Evolutionary conservation across 1,140 invertebrate species (phyloP), one percentile per base, ranked within the genome.

Genomic region (Dinoponera quadriceps): DNA sequence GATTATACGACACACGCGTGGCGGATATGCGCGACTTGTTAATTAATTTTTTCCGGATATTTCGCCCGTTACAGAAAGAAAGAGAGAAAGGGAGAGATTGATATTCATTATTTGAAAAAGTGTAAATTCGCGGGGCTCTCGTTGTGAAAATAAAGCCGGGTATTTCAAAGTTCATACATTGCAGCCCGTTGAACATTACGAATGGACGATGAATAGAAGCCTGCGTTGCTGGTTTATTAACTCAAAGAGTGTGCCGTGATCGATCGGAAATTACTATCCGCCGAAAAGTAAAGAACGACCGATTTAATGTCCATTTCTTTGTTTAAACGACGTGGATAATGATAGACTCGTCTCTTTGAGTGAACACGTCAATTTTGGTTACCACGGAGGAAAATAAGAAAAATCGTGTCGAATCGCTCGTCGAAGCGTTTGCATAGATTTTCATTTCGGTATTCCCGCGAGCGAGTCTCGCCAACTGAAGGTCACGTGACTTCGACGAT

Each of bases 11-110:
- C 22, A 20, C 22, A 54, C 7, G 18, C 20, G 22, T 22, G 33
- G 16, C 27, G 54, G 11, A 54, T 38, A 44, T n/a, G n/a, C 14
- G 49, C 55, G 5, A 16, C 33, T 49, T 51, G 29, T 65, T 65
- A 68, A 78, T 78, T 55, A 68, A 68, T 44, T 69, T 78, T 78
- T 29, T 55, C 20, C 3, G 22, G 3, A 77, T 65, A 77, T 66
- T 77, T 77, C 1, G 13, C 4, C 33, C 0, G 11, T 51, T 44
- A 38, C 16, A 2, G 4, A 22, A n/a, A n/a, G n/a, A n/a, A n/a
- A n/a, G n/a, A n/a, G n/a, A n/a, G n/a, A n/a, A n/a, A n/a, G n/a
- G n/a, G 20, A 2, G 18, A 68, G 29, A 69, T 55, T 78, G 18
- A 57, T 78, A 68, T 44, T 44, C 9, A 22, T 57, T 78, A 48